phyloP scores from a whole-genome alignment of 2,113 vertebrate genomes.

The Oncorhynchus mykiss region DNA sequence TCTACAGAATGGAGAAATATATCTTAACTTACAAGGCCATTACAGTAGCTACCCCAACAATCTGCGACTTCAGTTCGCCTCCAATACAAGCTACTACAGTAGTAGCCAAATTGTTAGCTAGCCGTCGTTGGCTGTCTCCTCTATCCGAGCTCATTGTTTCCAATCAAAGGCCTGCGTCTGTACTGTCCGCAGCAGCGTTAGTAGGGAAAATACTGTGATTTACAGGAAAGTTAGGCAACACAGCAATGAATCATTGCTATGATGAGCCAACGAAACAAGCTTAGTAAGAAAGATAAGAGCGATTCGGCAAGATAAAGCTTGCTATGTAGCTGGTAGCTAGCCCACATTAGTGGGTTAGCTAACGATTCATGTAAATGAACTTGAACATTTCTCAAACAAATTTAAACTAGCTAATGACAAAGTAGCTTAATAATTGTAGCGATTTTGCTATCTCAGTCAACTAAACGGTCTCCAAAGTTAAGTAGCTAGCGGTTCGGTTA shows the following conservation, averaged over 20 bases:
- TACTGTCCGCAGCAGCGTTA: background rate
- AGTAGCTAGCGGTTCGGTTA: background rate
- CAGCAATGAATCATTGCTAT: background rate
- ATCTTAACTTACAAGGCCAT: too few species aligned
- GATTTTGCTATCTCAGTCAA: background rate
- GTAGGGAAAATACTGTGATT: background rate
- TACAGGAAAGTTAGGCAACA: slow-evolving; percentile 20
- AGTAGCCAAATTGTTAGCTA: background rate
- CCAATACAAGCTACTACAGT: background rate
- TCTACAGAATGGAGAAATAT: too few species aligned
- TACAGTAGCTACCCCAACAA: too few species aligned
- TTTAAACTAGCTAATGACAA: background rate
- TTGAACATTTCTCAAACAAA: background rate
- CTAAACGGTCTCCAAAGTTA: background rate
- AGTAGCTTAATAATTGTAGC: background rate
- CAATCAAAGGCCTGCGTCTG: slow-evolving; percentile 64
- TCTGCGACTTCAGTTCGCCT: too few species aligned
- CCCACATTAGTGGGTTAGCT: slow-evolving; percentile 27
- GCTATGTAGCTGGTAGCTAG: slow-evolving; percentile 34
- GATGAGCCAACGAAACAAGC: slow-evolving; percentile 42
- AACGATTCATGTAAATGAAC: background rate
- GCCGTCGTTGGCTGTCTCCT: background rate
- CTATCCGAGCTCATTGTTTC: slow-evolving; percentile 59
- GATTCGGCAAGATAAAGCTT: slow-evolving; percentile 25
- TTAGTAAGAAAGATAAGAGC: slow-evolving; percentile 22